A percentile compares a stretch with the other conserved stretches of the same genome.
Evolutionary conservation across 2,797 vertebrate genomes (phyloP).

Genomic region (Cryptoblepharus egeriae): DNA sequence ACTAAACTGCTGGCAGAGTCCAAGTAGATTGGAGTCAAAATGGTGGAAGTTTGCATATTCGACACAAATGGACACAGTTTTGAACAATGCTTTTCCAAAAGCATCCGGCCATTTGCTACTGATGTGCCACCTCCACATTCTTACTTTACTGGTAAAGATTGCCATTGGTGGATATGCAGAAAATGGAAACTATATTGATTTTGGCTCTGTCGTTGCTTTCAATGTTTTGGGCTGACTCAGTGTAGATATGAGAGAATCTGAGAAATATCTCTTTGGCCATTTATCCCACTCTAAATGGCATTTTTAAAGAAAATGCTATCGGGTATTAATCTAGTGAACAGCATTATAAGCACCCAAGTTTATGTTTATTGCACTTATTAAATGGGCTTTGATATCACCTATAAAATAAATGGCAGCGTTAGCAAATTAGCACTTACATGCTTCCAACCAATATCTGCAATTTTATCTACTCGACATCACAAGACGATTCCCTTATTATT

Average conservation of each 20-base stretch:
- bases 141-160: slow-evolving; percentile 50
- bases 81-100: slow-evolving; percentile 38
- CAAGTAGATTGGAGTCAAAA: too few relatives aligned
- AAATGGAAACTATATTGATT: slow-evolving; percentile 70
- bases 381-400: slow-evolving; percentile 71
- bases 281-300: slow-evolving; percentile 76
- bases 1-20: too few relatives aligned
- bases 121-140: slow-evolving; percentile 33
- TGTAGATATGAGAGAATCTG: slow-evolving; percentile 66
- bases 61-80: slow-evolving; percentile 8
- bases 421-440: slow-evolving; percentile 74
- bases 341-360: slow-evolving; percentile 76
- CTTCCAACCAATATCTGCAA: slow-evolving; percentile 67
- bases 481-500: slow-evolving; percentile 24
- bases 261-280: slow-evolving; percentile 74
- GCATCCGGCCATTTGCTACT: slow-evolving; percentile 4
- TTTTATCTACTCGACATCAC: slow-evolving; percentile 43
- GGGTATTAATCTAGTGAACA: slow-evolving; percentile 75
- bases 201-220: slow-evolving; percentile 76
- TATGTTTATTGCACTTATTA: slow-evolving; percentile 79
- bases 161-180: slow-evolving; percentile 58
- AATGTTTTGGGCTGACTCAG: slow-evolving; percentile 71
- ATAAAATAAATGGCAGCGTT: slow-evolving; percentile 70
- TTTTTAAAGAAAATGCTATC: slow-evolving; percentile 73
- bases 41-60: too few relatives aligned